phyloP scores from a whole-genome alignment of 2,888 invertebrate species.

The Fragum whitleyi region DNA sequence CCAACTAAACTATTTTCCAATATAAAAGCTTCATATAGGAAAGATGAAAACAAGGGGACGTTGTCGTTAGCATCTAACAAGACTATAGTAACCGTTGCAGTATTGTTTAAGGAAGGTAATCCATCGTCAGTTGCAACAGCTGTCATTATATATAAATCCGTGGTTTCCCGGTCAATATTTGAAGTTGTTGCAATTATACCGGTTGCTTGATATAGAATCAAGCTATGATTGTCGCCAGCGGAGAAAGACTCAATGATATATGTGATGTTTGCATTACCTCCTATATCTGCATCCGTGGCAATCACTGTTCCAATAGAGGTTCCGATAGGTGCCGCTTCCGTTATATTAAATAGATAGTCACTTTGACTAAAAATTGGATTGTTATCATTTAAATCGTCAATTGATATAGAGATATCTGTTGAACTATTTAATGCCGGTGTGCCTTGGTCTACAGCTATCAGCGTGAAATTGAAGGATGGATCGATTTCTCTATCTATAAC shows the following conservation, averaged over 20 bases:
- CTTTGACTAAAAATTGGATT: slow-evolving; percentile 67
- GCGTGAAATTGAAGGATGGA: slow-evolving; percentile 65
- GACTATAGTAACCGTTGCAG: slow-evolving; percentile 70
- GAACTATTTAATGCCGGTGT: slow-evolving; percentile 55
- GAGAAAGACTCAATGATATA: slow-evolving; percentile 62
- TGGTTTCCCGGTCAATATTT: slow-evolving; percentile 70
- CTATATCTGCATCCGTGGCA: slow-evolving; percentile 75
- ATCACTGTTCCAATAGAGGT: slow-evolving; percentile 64
- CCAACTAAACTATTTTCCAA: slow-evolving; percentile 70
- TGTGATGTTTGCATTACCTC: slow-evolving; percentile 66
- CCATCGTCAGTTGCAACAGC: slow-evolving; percentile 75
- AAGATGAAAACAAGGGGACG: slow-evolving; percentile 68
- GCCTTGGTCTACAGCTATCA: slow-evolving; percentile 68
- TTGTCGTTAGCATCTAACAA: slow-evolving; percentile 80
- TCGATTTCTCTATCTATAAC: slow-evolving; percentile 76
- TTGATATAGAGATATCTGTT: slow-evolving; percentile 67
- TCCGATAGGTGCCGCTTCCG: slow-evolving; percentile 71
- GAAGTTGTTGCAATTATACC: slow-evolving; percentile 65
- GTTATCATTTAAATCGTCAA: slow-evolving; percentile 78
- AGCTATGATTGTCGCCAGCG: slow-evolving; percentile 63
- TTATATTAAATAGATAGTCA: slow-evolving; percentile 68
- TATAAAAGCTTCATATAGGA: slow-evolving; percentile 62
- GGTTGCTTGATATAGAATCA: slow-evolving; percentile 59
- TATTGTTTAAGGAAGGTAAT: slow-evolving; percentile 60
- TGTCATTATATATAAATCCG: slow-evolving; percentile 63